Evolutionary conservation across 2,888 invertebrate species (phyloP).

Genomic region (Lagria hirta): DNA sequence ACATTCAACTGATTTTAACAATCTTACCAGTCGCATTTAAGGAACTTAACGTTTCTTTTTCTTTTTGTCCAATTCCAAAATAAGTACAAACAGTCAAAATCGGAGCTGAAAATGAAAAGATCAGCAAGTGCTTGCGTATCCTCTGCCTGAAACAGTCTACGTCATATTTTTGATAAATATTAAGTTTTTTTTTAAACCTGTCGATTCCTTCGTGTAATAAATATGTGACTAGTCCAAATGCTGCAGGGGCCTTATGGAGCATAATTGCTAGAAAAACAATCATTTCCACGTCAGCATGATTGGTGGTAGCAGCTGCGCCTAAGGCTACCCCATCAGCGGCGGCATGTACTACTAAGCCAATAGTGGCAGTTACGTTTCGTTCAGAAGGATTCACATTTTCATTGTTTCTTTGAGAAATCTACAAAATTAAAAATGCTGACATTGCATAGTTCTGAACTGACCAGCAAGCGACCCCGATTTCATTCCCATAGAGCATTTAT

Average conservation of each 20-base stretch:
- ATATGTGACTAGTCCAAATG: constrained; percentile 98
- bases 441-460: too few relatives aligned
- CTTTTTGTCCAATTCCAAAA: constrained; percentile 90
- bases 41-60: constrained; percentile 85
- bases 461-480: too few relatives aligned
- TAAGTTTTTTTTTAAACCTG: too few relatives aligned
- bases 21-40: constrained; percentile 83
- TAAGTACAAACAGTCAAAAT: constrained; percentile 86
- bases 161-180: too few relatives aligned
- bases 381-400: constrained; percentile 65
- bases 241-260: constrained; percentile 99
- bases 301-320: constrained; percentile 97
- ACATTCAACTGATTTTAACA: neutral
- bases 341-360: constrained; percentile 97
- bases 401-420: constrained; percentile 58
- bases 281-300: constrained; percentile 94
- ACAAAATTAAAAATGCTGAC: too few relatives aligned
- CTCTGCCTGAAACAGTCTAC: constrained; percentile 64
- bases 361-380: constrained; percentile 87
- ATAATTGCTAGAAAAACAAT: constrained; percentile 98
- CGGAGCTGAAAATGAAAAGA: constrained; percentile 94
- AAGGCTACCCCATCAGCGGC: constrained; percentile 97
- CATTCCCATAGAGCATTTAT: too few relatives aligned
- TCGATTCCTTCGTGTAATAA: constrained; percentile 94
- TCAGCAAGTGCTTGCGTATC: constrained; percentile 84